Base-by-base conservation (phyloP, 2,888 invertebrate genomes). In the Archips crataeganus region DNA sequence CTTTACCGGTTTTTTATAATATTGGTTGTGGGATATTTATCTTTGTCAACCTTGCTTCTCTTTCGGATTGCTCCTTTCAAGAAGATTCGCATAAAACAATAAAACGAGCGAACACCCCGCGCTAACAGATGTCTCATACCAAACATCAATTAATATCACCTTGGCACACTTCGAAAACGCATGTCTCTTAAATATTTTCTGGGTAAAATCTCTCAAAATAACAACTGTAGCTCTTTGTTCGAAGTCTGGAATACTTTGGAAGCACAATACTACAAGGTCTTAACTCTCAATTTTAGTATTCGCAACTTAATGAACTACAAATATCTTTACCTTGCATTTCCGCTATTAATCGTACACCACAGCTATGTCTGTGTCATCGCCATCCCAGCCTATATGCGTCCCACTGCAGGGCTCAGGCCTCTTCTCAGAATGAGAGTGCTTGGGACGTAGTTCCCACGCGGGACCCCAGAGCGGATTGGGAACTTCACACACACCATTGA, bases 161-260 rank as follows among this genome's bases (percentile, higher is more conserved):
- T 72, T 72, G 68, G 63, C 68, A 72, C 60, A 49, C 63, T 68
- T 72, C 4, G 13, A 32, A 32, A 57, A 57, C 68, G 67, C n/a
- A 10, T 51, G 59, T 51, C 65, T 60, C 61, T 67, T 62, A 45
- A 62, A 57, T 62, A 45, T 67, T 62, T 67, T 67, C 32, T 23
- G 54, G 54, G 64, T 34, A 36, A 49, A 64, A 49, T 51, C 36
- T 34, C 36, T 10, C 51, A 36, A 54, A 65, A 65, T 36, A 65
- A 51, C 49, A 65, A 65, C 6, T 34, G 42, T 32, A 51, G 63
- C 39, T 72, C 72, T 72, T 72, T 72, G 72, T 72, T 47, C 36
- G 54, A 57, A 63, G 34, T 11, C 34, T 45, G 62, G 23, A 45
- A 62, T 23, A 45, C 45, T 62, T 62, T 36, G 49, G 3, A 15